A percentile compares a stretch with the other conserved stretches of the same genome.
These are phyloP conservation scores for Chondrilla cf. caribensis DNA, from an alignment of 37 sponge, comb jelly and placozoan genomes.

Conservation along the genomic window DNA sequence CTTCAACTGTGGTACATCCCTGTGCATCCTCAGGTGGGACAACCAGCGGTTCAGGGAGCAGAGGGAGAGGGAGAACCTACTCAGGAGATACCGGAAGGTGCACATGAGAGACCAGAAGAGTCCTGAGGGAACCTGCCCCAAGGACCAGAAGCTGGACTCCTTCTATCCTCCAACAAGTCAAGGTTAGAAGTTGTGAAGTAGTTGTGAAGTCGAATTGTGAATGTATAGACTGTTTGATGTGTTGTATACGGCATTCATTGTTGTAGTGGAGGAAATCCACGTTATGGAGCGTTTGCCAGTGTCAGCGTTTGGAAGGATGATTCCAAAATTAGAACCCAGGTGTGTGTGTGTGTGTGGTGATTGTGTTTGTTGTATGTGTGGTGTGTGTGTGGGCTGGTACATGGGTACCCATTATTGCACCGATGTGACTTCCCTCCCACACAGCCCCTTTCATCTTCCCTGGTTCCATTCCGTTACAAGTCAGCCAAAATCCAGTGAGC, in stretches of 20 bases:
- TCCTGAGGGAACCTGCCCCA: neutral
- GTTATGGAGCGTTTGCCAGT: slow-evolving; percentile 1
- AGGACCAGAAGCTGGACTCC: neutral
- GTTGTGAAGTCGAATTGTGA: neutral
- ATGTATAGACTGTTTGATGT: neutral
- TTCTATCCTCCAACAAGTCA: neutral
- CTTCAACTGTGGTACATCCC: too few relatives aligned
- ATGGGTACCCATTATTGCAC: neutral
- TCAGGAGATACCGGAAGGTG: neutral
- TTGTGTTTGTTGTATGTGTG: too few relatives aligned
- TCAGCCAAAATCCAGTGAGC: too few relatives aligned
- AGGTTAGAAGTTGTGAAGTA: neutral
- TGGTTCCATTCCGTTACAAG: neutral
- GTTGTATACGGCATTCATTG: neutral
- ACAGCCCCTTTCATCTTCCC: neutral
- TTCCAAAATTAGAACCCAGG: slow-evolving; percentile 7
- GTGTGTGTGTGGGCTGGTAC: too few relatives aligned
- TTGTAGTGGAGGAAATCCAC: neutral
- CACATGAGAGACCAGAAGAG: neutral
- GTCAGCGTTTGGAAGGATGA: slow-evolving; percentile 15
- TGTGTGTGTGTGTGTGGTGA: slow-evolving; percentile 5
- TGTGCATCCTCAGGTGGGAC: slow-evolving; percentile 32
- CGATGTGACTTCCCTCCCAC: neutral
- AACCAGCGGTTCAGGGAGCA: slow-evolving; percentile 7
- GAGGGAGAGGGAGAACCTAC: neutral